phyloP scores from a whole-genome alignment of 2,888 invertebrate species.

The Neelides folsomi region DNA sequence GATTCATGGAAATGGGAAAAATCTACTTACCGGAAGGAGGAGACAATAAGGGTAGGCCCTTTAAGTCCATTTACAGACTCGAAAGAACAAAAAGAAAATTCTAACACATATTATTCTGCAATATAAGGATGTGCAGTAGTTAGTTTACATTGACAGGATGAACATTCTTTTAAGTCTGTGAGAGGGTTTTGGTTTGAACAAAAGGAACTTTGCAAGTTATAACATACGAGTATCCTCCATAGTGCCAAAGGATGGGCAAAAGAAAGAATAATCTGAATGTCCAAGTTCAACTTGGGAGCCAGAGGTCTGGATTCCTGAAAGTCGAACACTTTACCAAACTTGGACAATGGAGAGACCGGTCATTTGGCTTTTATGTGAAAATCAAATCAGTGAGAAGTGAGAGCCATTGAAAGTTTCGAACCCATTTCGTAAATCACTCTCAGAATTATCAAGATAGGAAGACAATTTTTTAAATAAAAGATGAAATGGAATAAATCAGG shows the following conservation, averaged over 20 bases:
- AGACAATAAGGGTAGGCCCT: too few species aligned
- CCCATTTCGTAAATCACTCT: conserved; percentile 22
- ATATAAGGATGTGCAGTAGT: too few species aligned
- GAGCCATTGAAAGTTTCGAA: conserved; percentile 10
- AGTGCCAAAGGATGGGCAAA: not conserved
- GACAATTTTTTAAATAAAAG: conserved; percentile 17
- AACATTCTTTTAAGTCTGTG: too few species aligned
- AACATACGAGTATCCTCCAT: too few species aligned
- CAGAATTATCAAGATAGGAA: conserved; percentile 17
- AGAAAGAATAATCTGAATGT: not conserved
- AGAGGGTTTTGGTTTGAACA: too few species aligned
- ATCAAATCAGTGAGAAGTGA: conserved; percentile 18
- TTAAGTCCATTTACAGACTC: too few species aligned
- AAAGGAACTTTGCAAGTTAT: too few species aligned
- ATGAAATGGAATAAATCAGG: conserved; percentile 15
- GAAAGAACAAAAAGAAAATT: too few species aligned
- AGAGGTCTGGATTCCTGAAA: not conserved
- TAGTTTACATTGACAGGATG: too few species aligned
- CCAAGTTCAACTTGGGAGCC: not conserved
- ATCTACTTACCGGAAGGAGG: not conserved
- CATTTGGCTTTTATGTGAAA: conserved; percentile 18
- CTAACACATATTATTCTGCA: too few species aligned
- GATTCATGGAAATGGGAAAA: conserved; percentile 27
- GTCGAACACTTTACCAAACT: not conserved
- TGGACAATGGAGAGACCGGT: conserved; percentile 1